phyloP scores from a whole-genome alignment of 2,888 invertebrate genomes.

The Oscheius sp. region DNA sequence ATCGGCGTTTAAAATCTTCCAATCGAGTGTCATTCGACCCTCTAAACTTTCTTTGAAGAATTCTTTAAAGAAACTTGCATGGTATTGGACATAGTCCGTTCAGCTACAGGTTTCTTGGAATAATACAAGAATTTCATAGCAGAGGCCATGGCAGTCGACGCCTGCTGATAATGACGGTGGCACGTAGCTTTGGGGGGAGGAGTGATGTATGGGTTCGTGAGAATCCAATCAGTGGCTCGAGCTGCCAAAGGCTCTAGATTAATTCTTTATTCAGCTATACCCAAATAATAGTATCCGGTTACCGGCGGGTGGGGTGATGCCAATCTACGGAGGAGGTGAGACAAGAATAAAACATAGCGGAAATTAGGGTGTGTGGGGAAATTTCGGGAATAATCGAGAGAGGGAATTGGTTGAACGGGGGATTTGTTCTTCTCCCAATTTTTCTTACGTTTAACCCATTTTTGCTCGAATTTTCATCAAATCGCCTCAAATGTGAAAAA shows the following conservation, averaged over 20 bases:
- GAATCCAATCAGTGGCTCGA: slow-evolving; percentile 26
- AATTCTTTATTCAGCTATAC: slow-evolving; percentile 15
- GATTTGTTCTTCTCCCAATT: too few species aligned
- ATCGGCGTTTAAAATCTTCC: slow-evolving; percentile 72
- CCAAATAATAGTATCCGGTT: slow-evolving; percentile 32
- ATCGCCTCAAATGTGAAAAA: too few species aligned
- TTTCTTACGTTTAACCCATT: too few species aligned
- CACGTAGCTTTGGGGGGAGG: not conserved
- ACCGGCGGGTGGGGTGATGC: slow-evolving; percentile 8
- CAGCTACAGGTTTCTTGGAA: slow-evolving; percentile 57
- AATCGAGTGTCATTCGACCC: slow-evolving; percentile 40
- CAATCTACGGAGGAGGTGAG: too few species aligned
- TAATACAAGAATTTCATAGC: slow-evolving; percentile 71
- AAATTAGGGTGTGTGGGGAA: too few species aligned
- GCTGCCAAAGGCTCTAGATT: slow-evolving; percentile 3
- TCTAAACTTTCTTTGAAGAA: not conserved
- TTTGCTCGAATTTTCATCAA: too few species aligned
- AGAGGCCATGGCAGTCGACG: slow-evolving; percentile 66
- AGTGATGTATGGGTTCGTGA: slow-evolving; percentile 12
- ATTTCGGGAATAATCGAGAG: too few species aligned
- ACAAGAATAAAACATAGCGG: too few species aligned
- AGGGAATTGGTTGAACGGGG: too few species aligned
- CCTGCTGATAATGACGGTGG: not conserved
- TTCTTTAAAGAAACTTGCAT: slow-evolving; percentile 42
- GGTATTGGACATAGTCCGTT: slow-evolving; percentile 53